These are phyloP conservation scores for Chaetodon trifasciatus DNA, from an alignment of 2,797 vertebrate genomes.

Conservation along the genomic window DNA sequence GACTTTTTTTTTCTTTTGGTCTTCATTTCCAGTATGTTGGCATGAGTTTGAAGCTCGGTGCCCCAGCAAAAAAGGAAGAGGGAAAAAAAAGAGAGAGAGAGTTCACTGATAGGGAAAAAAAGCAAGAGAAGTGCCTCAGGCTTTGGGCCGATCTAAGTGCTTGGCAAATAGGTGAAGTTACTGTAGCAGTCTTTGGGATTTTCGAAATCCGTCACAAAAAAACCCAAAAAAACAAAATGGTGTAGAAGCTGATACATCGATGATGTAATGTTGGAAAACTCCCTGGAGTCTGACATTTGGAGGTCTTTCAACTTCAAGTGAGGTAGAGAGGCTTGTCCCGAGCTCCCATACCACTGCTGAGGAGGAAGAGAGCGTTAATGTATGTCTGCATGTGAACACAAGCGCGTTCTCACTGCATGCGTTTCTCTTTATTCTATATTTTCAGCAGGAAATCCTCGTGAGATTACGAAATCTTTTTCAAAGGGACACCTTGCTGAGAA, in stretches of 20 bases:
- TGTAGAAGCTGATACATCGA: slow-evolving; percentile 81
- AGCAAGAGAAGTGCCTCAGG: slow-evolving; percentile 76
- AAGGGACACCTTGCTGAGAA: slow-evolving; percentile 18
- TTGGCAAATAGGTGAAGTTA: slow-evolving; percentile 88
- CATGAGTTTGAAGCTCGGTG: slow-evolving; percentile 82
- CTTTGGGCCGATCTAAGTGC: slow-evolving; percentile 90
- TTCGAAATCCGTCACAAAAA: slow-evolving; percentile 86
- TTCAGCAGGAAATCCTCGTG: slow-evolving; percentile 33
- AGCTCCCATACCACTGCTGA: slow-evolving; percentile 93
- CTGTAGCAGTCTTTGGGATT: slow-evolving; percentile 87
- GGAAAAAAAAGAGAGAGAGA: slow-evolving; percentile 21
- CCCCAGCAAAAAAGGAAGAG: slow-evolving; percentile 58
- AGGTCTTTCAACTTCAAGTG: slow-evolving; percentile 92
- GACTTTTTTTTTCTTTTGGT: slow-evolving; percentile 75
- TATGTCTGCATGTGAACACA: slow-evolving; percentile 2
- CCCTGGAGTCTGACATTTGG: slow-evolving; percentile 88
- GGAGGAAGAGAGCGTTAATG: slow-evolving; percentile 57
- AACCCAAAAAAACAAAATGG: slow-evolving; percentile 67
- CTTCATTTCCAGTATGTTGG: slow-evolving; percentile 79
- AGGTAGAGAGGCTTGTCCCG: slow-evolving; percentile 99
- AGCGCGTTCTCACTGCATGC: slow-evolving; percentile 1
- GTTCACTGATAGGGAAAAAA: slow-evolving; percentile 71
- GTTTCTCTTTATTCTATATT: slow-evolving; percentile 17
- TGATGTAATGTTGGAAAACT: slow-evolving; percentile 83
- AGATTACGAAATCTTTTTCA: slow-evolving; percentile 23